phyloP scores from a whole-genome alignment of 37 sponge, comb jelly and placozoan species.

The Eunapius fragilis region DNA sequence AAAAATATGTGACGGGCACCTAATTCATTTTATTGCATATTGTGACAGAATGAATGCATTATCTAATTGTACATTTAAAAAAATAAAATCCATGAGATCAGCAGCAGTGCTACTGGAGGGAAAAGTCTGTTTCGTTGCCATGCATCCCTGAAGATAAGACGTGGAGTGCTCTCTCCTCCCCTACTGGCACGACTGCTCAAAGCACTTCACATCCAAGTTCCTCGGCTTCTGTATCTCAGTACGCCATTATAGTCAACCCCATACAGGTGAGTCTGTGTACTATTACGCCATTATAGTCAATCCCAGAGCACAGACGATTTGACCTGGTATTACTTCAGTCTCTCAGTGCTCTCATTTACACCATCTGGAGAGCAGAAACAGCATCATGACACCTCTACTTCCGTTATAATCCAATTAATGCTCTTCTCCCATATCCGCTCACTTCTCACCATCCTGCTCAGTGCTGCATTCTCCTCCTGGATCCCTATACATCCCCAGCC shows the following conservation, averaged over 20 bases:
- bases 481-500: slow-evolving; percentile 31
- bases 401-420: no score
- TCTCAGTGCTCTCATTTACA: slow-evolving; percentile 29
- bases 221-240: not conserved
- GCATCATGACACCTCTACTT: slow-evolving; percentile 18
- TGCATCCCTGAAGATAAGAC: no score
- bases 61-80: not conserved
- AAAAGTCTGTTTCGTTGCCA: no score
- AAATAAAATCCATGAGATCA: no score
- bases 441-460: slow-evolving; percentile 42
- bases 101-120: not conserved
- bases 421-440: not conserved
- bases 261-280: slow-evolving; percentile 35
- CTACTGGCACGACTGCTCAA: not conserved
- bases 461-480: slow-evolving; percentile 63
- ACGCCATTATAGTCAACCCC: slow-evolving; percentile 52
- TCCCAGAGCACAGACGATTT: not conserved
- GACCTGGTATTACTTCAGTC: slow-evolving; percentile 31
- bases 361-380: slow-evolving; percentile 4
- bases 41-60: no score
- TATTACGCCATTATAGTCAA: no score
- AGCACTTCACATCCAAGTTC: not conserved
- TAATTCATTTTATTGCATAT: no score
- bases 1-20: no score
- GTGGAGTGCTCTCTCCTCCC: not conserved